Base-by-base conservation (phyloP, 2,113 vertebrate species). In the Zapornia atra region DNA sequence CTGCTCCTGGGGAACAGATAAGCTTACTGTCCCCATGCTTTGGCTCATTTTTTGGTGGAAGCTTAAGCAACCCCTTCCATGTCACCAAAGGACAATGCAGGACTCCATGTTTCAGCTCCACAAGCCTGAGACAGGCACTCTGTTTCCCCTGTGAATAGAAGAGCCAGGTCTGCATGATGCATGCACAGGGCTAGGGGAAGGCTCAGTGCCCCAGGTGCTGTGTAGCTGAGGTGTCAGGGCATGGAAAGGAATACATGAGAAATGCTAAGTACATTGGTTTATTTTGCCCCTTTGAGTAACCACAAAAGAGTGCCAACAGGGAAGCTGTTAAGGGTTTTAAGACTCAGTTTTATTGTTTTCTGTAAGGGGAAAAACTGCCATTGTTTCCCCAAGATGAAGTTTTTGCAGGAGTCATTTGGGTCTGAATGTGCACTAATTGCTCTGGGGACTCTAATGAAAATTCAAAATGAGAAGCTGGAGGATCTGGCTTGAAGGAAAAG, bases 391-490 rank as follows among this genome's bases (percentile, higher is more conserved):
- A 88, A 53, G 82, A 94, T 77, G 59, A 92, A 91, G 82, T 95
- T 96, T 96, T 88, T 90, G 78, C 91, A 63, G 64, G 36, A 92
- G 50, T 57, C 7, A 0, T 95, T 97, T 88, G 92, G 50, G 79
- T 90, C 57, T 44, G 59, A 87, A 89, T 69, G 28, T 60, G 48
- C 19, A 25, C 56, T 96, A 79, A 90, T 88, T 91, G 84, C 94
- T 91, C 90, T 87, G 53, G 90, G 82, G 87, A 75, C 53, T 85
- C 63, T 33, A 69, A 89, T 95, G 90, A 95, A 96, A 96, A 93
- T 73, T 91, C 91, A 95, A 61, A 96, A 85, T 73, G 80, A 65
- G 65, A 75, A 91, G 57, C 81, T 89, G n/a, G 72, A 80, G 44
- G 28, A 80, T 97, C 72, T 96, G 63, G 19, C 50, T 61, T 87